Evolutionary conservation across 1,140 invertebrate species (phyloP).

Genomic region (Trichoplusia ni): DNA sequence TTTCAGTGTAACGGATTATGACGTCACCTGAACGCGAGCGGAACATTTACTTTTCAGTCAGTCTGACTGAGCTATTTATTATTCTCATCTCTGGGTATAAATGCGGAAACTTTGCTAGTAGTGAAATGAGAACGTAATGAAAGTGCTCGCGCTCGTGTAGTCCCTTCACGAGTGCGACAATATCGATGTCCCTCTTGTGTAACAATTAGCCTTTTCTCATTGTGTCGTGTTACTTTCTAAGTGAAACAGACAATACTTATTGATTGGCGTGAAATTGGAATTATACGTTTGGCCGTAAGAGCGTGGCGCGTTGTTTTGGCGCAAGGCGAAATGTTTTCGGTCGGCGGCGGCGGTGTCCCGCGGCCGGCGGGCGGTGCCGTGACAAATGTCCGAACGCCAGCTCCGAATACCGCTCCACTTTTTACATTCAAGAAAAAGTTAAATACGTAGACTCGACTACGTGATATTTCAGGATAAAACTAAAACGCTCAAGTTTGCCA

Average conservation of each 20-base stretch:
- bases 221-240: slow-evolving; percentile 63
- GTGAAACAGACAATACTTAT: slow-evolving; percentile 48
- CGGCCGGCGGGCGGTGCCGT: slow-evolving; percentile 19
- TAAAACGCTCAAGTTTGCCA: slow-evolving; percentile 37
- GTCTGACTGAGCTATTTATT: slow-evolving; percentile 19
- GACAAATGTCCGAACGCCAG: slow-evolving; percentile 48
- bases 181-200: slow-evolving; percentile 53
- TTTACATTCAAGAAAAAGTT: slow-evolving; percentile 43
- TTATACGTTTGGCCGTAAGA: slow-evolving; percentile 47
- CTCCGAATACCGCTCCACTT: slow-evolving; percentile 36
- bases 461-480: slow-evolving; percentile 36
- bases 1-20: slow-evolving; percentile 31
- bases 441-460: slow-evolving; percentile 17
- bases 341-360: slow-evolving; percentile 12
- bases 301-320: slow-evolving; percentile 9
- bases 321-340: slow-evolving; percentile 43
- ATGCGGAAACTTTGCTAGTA: slow-evolving; percentile 16
- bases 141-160: slow-evolving; percentile 22
- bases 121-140: slow-evolving; percentile 21
- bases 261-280: slow-evolving; percentile 58
- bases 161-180: slow-evolving; percentile 43
- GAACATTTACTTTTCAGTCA: slow-evolving; percentile 9
- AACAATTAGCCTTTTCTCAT: slow-evolving; percentile 58
- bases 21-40: slow-evolving; percentile 17
- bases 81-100: slow-evolving; percentile 12